phyloP scores from a whole-genome alignment of 1,140 invertebrate genomes.

The Asbolus verrucosus region DNA sequence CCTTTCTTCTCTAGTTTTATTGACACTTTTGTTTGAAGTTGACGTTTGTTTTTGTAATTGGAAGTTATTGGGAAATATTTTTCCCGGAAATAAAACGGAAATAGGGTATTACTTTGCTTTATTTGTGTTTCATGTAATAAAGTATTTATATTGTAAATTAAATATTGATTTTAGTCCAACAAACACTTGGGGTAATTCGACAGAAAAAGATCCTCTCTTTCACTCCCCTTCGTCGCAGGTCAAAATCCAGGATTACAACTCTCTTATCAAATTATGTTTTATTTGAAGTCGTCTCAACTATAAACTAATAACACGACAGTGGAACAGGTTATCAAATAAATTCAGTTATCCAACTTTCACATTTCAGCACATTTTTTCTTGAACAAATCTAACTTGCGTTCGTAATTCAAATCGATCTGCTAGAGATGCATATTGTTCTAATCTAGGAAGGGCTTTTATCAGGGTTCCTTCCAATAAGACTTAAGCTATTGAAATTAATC shows the following conservation, averaged over 20 bases:
- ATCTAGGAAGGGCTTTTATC: slow-evolving; percentile 5
- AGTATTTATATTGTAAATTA: slow-evolving; percentile 42
- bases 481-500: slow-evolving; percentile 14
- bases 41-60: slow-evolving; percentile 36
- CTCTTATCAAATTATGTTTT: slow-evolving; percentile 21
- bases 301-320: too few relatives aligned
- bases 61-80: slow-evolving; percentile 35
- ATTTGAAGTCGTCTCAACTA: background rate
- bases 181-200: slow-evolving; percentile 16
- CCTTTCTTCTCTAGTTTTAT: slow-evolving; percentile 28
- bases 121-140: slow-evolving; percentile 18
- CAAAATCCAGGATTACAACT: slow-evolving; percentile 11
- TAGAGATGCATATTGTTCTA: background rate
- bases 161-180: slow-evolving; percentile 41
- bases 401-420: background rate
- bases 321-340: too few relatives aligned
- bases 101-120: slow-evolving; percentile 4
- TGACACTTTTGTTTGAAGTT: slow-evolving; percentile 32
- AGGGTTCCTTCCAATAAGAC: background rate
- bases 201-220: background rate
- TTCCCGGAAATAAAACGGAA: slow-evolving; percentile 8
- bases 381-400: background rate
- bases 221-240: background rate
- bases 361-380: background rate
- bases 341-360: background rate